A percentile compares a stretch with the other conserved stretches of the same genome.
These are phyloP conservation scores for Zelostemma sp. DNA, from an alignment of 1,140 invertebrate species.

Conservation along the genomic window DNA sequence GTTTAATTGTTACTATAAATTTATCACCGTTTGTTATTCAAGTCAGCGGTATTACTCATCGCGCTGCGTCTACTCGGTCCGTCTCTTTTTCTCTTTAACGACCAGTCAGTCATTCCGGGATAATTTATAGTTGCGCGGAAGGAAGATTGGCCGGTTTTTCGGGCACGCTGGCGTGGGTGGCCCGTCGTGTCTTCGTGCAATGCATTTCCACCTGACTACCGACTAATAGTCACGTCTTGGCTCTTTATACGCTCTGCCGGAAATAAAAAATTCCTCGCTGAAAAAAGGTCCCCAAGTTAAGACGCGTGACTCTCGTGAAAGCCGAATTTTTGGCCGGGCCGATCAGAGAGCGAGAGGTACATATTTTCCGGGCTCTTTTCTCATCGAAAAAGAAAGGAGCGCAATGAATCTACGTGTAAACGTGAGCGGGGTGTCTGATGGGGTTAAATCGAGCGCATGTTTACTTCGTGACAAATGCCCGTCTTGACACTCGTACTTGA, in stretches of 20 bases:
- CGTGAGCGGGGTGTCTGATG: background rate
- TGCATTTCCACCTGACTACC: slow-evolving; percentile 62
- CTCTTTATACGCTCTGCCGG: slow-evolving; percentile 33
- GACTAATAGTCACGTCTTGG: slow-evolving; percentile 54
- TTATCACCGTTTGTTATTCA: slow-evolving; percentile 31
- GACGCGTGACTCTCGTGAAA: too few species aligned
- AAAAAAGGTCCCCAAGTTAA: too few species aligned
- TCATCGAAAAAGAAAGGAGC: too few species aligned
- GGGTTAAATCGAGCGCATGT: slow-evolving; percentile 13
- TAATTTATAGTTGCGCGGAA: slow-evolving; percentile 63
- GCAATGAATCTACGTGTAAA: too few species aligned
- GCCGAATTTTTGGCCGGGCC: too few species aligned
- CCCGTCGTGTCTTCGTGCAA: slow-evolving; percentile 52
- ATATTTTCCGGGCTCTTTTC: too few species aligned
- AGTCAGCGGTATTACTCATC: slow-evolving; percentile 4
- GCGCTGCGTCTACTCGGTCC: background rate
- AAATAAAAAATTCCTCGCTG: slow-evolving; percentile 29
- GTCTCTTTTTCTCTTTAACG: slow-evolving; percentile 46
- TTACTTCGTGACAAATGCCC: slow-evolving; percentile 25
- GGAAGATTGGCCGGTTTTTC: slow-evolving; percentile 60
- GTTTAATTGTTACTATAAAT: slow-evolving; percentile 47
- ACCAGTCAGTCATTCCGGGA: slow-evolving; percentile 60
- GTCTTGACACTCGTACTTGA: slow-evolving; percentile 40
- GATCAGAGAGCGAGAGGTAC: too few species aligned
- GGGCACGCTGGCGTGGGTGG: slow-evolving; percentile 57